Percentiles rank a stretch among this genome's conserved stretches.
phyloP scores from a whole-genome alignment of 2,113 vertebrate species.

The Parotia lawesii region DNA sequence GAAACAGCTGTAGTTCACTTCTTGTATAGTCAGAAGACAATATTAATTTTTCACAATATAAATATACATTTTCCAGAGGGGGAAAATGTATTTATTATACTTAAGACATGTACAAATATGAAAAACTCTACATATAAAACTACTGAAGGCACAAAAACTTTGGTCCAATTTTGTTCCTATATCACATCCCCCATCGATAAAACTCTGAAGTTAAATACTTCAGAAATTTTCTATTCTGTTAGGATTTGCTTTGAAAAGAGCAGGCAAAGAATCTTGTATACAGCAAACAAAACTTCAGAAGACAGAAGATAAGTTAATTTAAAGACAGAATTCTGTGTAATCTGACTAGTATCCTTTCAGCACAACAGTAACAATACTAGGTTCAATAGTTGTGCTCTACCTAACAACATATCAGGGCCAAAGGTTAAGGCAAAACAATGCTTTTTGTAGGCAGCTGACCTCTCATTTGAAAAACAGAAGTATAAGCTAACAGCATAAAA shows the following conservation, averaged over 20 bases:
- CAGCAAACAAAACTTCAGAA: conserved; percentile 39
- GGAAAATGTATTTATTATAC: conserved; percentile 38
- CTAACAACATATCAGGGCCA: conserved; percentile 41
- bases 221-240: conserved; percentile 11
- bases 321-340: conserved; percentile 47
- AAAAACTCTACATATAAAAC: conserved; percentile 58
- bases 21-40: conserved; percentile 7
- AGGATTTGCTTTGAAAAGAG: conserved; percentile 63
- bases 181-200: background rate
- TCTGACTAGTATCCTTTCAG: conserved; percentile 14
- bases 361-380: conserved; percentile 35
- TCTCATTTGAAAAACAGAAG: conserved; percentile 51
- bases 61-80: conserved; percentile 15
- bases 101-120: conserved; percentile 59
- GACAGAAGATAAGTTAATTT: conserved; percentile 19
- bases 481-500: background rate
- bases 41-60: conserved; percentile 46
- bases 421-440: conserved; percentile 53
- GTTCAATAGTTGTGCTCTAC: conserved; percentile 65
- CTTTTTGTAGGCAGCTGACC: background rate
- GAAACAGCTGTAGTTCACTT: conserved; percentile 35
- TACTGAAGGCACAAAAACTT: conserved; percentile 86
- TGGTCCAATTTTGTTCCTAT: conserved; percentile 73
- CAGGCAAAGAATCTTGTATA: conserved; percentile 31
- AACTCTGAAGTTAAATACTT: conserved; percentile 49